Conservation (phyloP, 92 coral and sea anemone genomes). For the Epizoanthus stellaris region DNA sequence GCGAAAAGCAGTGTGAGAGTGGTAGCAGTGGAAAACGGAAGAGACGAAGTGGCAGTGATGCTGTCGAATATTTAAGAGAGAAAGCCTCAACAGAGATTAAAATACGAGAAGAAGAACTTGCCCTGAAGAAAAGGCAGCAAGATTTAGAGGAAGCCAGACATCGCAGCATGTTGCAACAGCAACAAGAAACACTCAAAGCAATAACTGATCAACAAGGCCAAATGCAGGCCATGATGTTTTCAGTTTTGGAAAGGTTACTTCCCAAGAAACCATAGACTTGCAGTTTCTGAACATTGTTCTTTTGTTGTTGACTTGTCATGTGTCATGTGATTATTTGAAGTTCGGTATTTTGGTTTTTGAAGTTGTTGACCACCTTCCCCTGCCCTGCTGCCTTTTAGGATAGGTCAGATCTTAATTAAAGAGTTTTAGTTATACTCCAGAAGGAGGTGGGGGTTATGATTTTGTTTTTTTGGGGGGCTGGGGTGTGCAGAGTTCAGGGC, state of each 20-base stretch:
- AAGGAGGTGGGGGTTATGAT: no score
- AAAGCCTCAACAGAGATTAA: conserved; percentile 24
- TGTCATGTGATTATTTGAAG: no score
- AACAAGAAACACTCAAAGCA: conserved; percentile 4
- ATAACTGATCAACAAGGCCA: background rate
- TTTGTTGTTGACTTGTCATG: no score
- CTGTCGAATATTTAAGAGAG: conserved; percentile 29
- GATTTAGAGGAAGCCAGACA: conserved; percentile 12
- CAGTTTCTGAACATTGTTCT: background rate
- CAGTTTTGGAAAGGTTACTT: conserved; percentile 7
- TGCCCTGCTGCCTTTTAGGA: no score
- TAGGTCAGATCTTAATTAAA: no score
- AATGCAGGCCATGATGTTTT: conserved; percentile 3
- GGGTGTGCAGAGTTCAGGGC: no score
- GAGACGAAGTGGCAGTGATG: conserved; percentile 39
- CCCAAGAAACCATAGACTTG: background rate
- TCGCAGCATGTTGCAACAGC: background rate
- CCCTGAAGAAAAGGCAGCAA: background rate
- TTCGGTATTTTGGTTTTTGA: no score
- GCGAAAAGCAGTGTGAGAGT: background rate
- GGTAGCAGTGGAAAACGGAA: conserved; percentile 15
- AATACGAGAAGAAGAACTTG: conserved; percentile 27
- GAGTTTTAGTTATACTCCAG: no score
- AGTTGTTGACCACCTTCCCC: no score
- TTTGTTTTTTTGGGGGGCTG: no score